Conservation (phyloP, 2,888 invertebrate species). For the Hypolimnas misippus region DNA sequence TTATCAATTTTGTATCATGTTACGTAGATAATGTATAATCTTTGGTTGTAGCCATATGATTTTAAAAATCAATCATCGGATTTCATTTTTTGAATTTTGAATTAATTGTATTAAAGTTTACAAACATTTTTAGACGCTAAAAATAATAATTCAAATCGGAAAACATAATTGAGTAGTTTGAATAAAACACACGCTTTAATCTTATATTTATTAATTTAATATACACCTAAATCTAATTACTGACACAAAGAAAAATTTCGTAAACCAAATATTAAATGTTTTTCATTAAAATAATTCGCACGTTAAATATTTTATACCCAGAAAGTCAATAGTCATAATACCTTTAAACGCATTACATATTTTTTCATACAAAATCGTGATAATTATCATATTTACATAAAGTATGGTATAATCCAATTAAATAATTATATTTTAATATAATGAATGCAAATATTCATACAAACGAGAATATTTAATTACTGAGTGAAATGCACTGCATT, state of each 20-base stretch:
- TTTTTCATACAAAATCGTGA: slow-evolving; percentile 29
- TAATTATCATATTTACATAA: slow-evolving; percentile 36
- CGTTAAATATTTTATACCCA: slow-evolving; percentile 30
- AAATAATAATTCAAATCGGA: no score
- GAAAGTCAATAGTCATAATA: slow-evolving; percentile 32
- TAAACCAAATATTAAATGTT: slow-evolving; percentile 51
- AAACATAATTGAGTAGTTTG: no score
- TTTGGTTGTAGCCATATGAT: no score
- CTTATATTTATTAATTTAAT: slow-evolving; percentile 79
- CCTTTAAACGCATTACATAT: slow-evolving; percentile 36
- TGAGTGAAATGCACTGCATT: slow-evolving; percentile 16
- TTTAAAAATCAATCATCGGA: no score
- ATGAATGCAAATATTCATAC: slow-evolving; percentile 10
- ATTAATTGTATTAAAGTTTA: no score
- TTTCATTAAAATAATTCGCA: slow-evolving; percentile 46
- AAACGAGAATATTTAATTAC: slow-evolving; percentile 17
- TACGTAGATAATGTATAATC: no score
- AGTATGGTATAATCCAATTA: slow-evolving; percentile 20
- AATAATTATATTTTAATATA: slow-evolving; percentile 10
- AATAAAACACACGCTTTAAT: slow-evolving; percentile 47
- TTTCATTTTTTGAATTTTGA: no score
- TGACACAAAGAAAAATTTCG: slow-evolving; percentile 66
- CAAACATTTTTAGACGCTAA: no score
- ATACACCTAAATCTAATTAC: slow-evolving; percentile 80
- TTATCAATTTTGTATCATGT: no score